Evolutionary conservation across 2,113 vertebrate genomes (phyloP).

Genomic region (Chloropsis hardwickii): DNA sequence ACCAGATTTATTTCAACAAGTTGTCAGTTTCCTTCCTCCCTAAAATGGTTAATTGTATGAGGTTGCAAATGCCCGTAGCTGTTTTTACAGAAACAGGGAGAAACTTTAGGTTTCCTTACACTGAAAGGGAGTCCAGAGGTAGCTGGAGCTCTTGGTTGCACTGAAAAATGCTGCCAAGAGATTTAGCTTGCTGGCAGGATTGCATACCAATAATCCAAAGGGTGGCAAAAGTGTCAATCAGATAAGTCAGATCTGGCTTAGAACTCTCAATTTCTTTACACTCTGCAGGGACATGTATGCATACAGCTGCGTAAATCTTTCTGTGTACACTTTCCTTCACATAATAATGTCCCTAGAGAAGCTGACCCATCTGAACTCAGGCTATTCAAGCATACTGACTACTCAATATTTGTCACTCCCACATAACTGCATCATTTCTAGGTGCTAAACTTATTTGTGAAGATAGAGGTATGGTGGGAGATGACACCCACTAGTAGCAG

Average conservation of each 20-base stretch:
- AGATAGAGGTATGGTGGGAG: constrained; percentile 1
- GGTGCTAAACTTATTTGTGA: constrained; percentile 6
- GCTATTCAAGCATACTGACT: background rate
- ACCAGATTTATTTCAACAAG: background rate
- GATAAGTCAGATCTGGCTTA: background rate
- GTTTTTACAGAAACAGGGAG: background rate
- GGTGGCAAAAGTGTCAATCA: background rate
- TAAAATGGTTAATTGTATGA: background rate
- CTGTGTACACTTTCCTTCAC: fast-evolving
- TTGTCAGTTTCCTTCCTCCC: background rate
- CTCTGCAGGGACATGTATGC: background rate
- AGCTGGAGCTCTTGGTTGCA: background rate
- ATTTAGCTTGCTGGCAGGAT: background rate
- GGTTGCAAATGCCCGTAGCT: background rate
- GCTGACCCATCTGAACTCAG: background rate
- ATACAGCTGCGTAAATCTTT: background rate
- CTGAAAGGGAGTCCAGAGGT: background rate
- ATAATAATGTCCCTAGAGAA: background rate
- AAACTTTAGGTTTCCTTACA: background rate
- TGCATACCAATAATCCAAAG: background rate
- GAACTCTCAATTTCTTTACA: background rate
- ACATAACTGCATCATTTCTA: background rate
- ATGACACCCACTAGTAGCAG: constrained; percentile 12
- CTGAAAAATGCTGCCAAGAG: background rate
- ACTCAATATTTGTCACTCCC: constrained; percentile 22